Percentiles rank a stretch among this genome's conserved stretches.
Conservation (phyloP, 2,888 invertebrate species). For the Eupsilia transversa region DNA sequence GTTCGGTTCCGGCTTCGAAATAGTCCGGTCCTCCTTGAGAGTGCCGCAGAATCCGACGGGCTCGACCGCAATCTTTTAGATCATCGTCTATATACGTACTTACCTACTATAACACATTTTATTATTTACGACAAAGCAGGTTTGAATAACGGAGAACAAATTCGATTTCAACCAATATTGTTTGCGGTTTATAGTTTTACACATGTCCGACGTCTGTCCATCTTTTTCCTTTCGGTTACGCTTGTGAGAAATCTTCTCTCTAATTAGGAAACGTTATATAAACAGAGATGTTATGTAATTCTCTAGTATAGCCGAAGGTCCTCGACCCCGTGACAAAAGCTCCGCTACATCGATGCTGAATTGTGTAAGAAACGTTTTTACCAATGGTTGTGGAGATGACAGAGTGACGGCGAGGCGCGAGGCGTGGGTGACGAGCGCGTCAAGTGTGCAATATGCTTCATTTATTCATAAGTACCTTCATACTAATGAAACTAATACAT, state of each 20-base stretch:
- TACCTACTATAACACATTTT: conserved; percentile 66
- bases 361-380: conserved; percentile 68
- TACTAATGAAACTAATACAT: conserved; percentile 63
- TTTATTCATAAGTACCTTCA: conserved; percentile 57
- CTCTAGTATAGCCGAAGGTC: conserved; percentile 58
- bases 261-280: conserved; percentile 68
- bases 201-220: conserved; percentile 26
- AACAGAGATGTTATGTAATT: conserved; percentile 63
- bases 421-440: conserved; percentile 63
- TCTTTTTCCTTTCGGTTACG: conserved; percentile 51
- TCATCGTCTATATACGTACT: conserved; percentile 76
- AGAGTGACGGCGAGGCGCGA: conserved; percentile 43
- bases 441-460: conserved; percentile 64
- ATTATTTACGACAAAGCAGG: conserved; percentile 64
- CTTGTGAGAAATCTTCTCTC: conserved; percentile 60
- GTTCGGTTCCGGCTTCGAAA: conserved; percentile 87
- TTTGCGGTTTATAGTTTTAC: conserved; percentile 50
- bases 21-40: conserved; percentile 89
- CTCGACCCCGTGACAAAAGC: conserved; percentile 64
- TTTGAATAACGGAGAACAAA: conserved; percentile 64
- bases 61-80: conserved; percentile 84
- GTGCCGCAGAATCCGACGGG: conserved; percentile 78
- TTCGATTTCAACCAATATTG: conserved; percentile 61
- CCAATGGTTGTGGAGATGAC: conserved; percentile 59
- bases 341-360: conserved; percentile 51